Percentiles rank a stretch among this genome's conserved stretches.
phyloP scores from a whole-genome alignment of 1,140 invertebrate species.

The Trichonephila clavata region DNA sequence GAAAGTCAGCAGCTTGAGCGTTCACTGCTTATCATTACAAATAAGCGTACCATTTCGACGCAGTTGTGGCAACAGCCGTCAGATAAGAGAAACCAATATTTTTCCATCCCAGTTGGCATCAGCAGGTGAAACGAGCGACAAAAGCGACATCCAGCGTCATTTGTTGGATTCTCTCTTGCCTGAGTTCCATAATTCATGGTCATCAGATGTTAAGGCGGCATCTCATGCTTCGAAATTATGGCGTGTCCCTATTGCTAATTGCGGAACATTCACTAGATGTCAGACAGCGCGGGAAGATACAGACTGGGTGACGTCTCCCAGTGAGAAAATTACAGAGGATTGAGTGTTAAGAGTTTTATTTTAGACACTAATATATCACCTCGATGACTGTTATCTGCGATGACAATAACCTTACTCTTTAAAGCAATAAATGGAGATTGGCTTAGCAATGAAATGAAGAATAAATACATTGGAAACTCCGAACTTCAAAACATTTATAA shows the following conservation, averaged over 20 bases:
- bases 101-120: slow-evolving; percentile 60
- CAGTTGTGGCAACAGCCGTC: slow-evolving; percentile 39
- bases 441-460: too few relatives aligned
- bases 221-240: slow-evolving; percentile 2
- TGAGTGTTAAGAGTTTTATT: not conserved
- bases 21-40: slow-evolving; percentile 62
- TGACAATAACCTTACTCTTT: too few relatives aligned
- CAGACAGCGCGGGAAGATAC: not conserved
- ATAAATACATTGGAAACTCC: too few relatives aligned
- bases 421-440: too few relatives aligned
- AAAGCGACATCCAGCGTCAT: slow-evolving; percentile 20
- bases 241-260: slow-evolving; percentile 40
- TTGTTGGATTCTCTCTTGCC: not conserved
- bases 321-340: not conserved
- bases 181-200: slow-evolving; percentile 64
- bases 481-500: too few relatives aligned
- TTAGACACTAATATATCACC: not conserved
- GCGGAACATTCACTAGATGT: not conserved
- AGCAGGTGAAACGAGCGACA: slow-evolving; percentile 21
- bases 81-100: slow-evolving; percentile 48
- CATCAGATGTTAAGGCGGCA: slow-evolving; percentile 9
- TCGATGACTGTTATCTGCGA: not conserved
- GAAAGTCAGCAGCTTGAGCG: not conserved
- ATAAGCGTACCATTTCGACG: slow-evolving; percentile 19
- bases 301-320: not conserved